phyloP scores from a whole-genome alignment of 2,113 vertebrate species.

The Pholis gunnellus region DNA sequence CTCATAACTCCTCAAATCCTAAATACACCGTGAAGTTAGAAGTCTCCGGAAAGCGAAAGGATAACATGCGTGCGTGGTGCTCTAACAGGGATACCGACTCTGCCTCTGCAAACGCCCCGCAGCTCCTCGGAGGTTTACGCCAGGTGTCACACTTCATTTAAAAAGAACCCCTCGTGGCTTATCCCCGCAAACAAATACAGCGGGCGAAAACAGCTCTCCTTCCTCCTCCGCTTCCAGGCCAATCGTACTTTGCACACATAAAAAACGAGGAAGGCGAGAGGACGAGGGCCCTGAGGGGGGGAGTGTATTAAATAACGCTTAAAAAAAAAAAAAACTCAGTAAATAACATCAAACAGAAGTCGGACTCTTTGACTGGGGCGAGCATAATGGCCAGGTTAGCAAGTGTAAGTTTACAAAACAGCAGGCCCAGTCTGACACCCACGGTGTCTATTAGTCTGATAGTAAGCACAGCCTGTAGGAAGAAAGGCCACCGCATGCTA shows the following conservation, averaged over 20 bases:
- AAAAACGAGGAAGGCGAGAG: conserved; percentile 58
- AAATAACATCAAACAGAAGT: conserved; percentile 78
- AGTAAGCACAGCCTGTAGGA: conserved; percentile 48
- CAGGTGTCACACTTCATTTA: conserved; percentile 82
- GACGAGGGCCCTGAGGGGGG: conserved; percentile 58
- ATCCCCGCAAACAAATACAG: conserved; percentile 60
- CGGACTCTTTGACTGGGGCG: conserved; percentile 66
- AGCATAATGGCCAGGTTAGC: conserved; percentile 62
- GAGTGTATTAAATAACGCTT: conserved; percentile 68
- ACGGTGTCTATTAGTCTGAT: conserved; percentile 60
- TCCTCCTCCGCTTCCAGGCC: conserved; percentile 58
- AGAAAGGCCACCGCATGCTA: conserved; percentile 19
- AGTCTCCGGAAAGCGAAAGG: conserved; percentile 50
- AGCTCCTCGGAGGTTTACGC: conserved; percentile 70
- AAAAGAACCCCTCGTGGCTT: conserved; percentile 65
- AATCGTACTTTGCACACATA: conserved; percentile 54
- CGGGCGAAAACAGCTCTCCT: conserved; percentile 48
- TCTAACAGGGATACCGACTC: conserved; percentile 23
- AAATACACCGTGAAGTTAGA: conserved; percentile 45
- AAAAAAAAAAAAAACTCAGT: conserved; percentile 56
- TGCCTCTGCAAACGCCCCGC: conserved; percentile 33
- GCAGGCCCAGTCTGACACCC: conserved; percentile 66
- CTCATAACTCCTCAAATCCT: conserved; percentile 49
- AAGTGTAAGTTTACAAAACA: conserved; percentile 74
- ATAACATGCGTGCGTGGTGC: conserved; percentile 28